A percentile compares a stretch with the other conserved stretches of the same genome.
phyloP scores from a whole-genome alignment of 2,888 invertebrate species.

The Thera britannica region DNA sequence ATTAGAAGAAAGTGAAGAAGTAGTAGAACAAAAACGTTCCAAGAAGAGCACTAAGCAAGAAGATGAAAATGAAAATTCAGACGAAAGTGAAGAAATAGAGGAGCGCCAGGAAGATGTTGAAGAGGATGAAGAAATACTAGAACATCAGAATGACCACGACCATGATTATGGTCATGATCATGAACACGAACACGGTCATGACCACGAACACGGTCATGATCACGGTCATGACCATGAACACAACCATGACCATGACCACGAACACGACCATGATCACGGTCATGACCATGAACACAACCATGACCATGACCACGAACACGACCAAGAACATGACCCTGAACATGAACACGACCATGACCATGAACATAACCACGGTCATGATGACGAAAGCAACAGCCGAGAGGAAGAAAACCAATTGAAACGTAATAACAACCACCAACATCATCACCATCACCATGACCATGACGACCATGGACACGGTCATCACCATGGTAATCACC shows the following conservation, averaged over 20 bases:
- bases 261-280: background rate
- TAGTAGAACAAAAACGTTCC: constrained; percentile 22
- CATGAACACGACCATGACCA: constrained; percentile 10
- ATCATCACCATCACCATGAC: constrained; percentile 7
- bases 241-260: background rate
- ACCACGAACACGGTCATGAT: background rate
- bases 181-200: constrained; percentile 10
- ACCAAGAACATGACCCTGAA: background rate
- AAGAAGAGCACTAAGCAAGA: constrained; percentile 18
- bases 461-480: constrained; percentile 3
- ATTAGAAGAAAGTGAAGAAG: constrained; percentile 22
- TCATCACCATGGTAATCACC: constrained; percentile 20
- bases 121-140: constrained; percentile 4
- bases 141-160: background rate
- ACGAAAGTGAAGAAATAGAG: constrained; percentile 14
- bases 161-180: constrained; percentile 14
- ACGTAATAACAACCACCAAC: background rate
- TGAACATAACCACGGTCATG: constrained; percentile 2
- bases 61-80: constrained; percentile 15
- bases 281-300: constrained; percentile 6
- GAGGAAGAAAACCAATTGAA: constrained; percentile 3
- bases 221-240: constrained; percentile 8
- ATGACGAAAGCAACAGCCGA: background rate
- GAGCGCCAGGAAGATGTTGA: constrained; percentile 15
- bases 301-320: constrained; percentile 1